Conservation (phyloP, 2,797 vertebrate genomes). For the Semotilus atromaculatus region DNA sequence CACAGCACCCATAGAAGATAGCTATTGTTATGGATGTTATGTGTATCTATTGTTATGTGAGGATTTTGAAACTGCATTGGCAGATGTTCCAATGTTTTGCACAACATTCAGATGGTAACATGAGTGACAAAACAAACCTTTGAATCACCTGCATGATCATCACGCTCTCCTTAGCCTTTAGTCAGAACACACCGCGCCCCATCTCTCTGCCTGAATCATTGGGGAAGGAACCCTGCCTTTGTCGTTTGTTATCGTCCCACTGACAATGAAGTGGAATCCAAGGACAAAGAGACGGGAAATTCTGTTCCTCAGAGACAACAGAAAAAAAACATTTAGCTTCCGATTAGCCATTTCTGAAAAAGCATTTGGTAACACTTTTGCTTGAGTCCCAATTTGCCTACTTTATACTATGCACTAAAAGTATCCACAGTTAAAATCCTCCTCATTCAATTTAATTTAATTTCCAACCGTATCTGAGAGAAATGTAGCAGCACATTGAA, state of each 20-base stretch:
- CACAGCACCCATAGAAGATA: not conserved
- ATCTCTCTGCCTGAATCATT: conserved; percentile 32
- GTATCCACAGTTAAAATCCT: not conserved
- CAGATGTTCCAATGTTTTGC: not conserved
- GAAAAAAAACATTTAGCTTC: conserved; percentile 34
- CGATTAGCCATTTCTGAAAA: conserved; percentile 1
- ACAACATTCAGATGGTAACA: not conserved
- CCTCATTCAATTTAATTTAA: not conserved
- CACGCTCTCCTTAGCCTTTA: not conserved
- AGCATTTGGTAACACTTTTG: not conserved
- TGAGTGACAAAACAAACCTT: not conserved
- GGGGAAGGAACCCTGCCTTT: conserved; percentile 55
- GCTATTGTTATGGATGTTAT: not conserved
- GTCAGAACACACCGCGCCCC: conserved; percentile 17
- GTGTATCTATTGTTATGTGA: not conserved
- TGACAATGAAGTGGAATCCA: conserved; percentile 75
- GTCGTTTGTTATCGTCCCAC: conserved; percentile 71
- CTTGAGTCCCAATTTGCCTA: not conserved
- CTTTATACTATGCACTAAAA: not conserved
- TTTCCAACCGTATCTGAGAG: not conserved
- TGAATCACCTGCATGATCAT: conserved; percentile 25
- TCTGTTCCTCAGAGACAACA: conserved; percentile 52
- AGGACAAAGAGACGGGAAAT: conserved; percentile 75
- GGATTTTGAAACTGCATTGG: not conserved
- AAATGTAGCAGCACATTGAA: not conserved